These are phyloP conservation scores for Lucifuga dentata DNA, from an alignment of 2,113 vertebrate genomes.

Conservation along the genomic window DNA sequence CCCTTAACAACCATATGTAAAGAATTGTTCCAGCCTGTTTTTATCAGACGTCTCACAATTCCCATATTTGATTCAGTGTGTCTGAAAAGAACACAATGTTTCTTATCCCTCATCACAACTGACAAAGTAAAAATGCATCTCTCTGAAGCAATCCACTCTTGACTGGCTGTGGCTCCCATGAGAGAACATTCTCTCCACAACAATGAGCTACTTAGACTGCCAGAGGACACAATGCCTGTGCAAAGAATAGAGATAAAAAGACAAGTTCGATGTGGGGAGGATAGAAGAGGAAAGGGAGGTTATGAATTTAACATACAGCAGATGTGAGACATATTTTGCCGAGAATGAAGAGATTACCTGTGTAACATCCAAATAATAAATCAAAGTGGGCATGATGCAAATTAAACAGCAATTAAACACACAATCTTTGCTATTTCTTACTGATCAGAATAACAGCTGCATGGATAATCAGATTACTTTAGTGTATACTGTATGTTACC, in stretches of 20 bases:
- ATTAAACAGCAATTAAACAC: slow-evolving; percentile 17
- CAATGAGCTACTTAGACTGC: slow-evolving; percentile 78
- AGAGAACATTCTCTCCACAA: slow-evolving; percentile 63
- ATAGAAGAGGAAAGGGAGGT: slow-evolving; percentile 32
- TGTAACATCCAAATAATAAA: slow-evolving; percentile 24
- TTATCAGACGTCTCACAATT: slow-evolving; percentile 37
- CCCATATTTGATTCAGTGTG: slow-evolving; percentile 53
- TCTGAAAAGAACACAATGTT: slow-evolving; percentile 59
- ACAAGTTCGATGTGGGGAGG: slow-evolving; percentile 50
- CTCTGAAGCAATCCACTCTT: slow-evolving; percentile 67
- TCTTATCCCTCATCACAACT: slow-evolving; percentile 66
- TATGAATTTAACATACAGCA: slow-evolving; percentile 60
- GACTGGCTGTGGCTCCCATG: slow-evolving; percentile 66
- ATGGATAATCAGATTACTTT: no score
- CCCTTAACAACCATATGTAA: slow-evolving; percentile 35
- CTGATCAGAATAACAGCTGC: background rate
- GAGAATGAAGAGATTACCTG: slow-evolving; percentile 29
- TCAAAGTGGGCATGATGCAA: slow-evolving; percentile 23
- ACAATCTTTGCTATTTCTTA: background rate
- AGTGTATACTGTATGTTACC: no score
- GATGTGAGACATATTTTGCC: slow-evolving; percentile 47
- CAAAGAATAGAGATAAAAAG: slow-evolving; percentile 68
- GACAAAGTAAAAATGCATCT: slow-evolving; percentile 69
- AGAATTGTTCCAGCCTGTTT: slow-evolving; percentile 11
- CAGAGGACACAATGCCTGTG: slow-evolving; percentile 68